Evolutionary conservation across 2,888 invertebrate species (phyloP).

Genomic region (Sesamia inferens): DNA sequence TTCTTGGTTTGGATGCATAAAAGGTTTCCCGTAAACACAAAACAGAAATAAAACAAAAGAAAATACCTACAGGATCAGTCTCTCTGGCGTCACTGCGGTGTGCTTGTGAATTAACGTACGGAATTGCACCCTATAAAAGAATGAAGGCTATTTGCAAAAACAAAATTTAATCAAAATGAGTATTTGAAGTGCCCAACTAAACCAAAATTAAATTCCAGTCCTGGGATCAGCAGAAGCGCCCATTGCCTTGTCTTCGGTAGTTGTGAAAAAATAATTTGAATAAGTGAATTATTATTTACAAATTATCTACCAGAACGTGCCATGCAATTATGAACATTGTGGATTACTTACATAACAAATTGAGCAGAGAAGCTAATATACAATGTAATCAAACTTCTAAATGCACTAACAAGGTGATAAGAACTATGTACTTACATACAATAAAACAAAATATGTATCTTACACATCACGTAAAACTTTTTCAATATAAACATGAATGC

Average conservation of each 20-base stretch:
- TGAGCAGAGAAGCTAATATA: slow-evolving; percentile 30
- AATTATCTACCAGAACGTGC: slow-evolving; percentile 48
- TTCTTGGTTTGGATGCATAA: slow-evolving; percentile 37
- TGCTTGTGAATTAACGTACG: slow-evolving; percentile 88
- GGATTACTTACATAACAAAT: slow-evolving; percentile 37
- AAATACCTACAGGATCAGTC: slow-evolving; percentile 93
- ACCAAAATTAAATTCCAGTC: slow-evolving; percentile 14
- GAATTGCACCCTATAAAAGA: slow-evolving; percentile 92
- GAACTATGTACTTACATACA: slow-evolving; percentile 16
- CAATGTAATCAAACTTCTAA: slow-evolving; percentile 11
- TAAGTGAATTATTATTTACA: slow-evolving; percentile 27
- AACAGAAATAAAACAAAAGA: slow-evolving; percentile 75
- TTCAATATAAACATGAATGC: slow-evolving; percentile 18
- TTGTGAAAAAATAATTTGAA: slow-evolving; percentile 18
- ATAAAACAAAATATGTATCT: neutral
- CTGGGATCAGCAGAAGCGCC: slow-evolving; percentile 70
- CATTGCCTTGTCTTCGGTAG: slow-evolving; percentile 43
- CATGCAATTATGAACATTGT: slow-evolving; percentile 50
- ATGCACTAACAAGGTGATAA: slow-evolving; percentile 34
- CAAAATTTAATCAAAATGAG: slow-evolving; percentile 73
- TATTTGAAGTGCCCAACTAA: slow-evolving; percentile 34
- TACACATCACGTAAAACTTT: slow-evolving; percentile 9
- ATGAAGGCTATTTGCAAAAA: slow-evolving; percentile 89
- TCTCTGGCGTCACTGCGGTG: slow-evolving; percentile 89
- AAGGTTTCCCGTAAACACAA: slow-evolving; percentile 44